Evolutionary conservation across 1,140 invertebrate genomes (phyloP), one percentile per base, ranked within the genome.

Genomic region (Procambarus clarkii): DNA sequence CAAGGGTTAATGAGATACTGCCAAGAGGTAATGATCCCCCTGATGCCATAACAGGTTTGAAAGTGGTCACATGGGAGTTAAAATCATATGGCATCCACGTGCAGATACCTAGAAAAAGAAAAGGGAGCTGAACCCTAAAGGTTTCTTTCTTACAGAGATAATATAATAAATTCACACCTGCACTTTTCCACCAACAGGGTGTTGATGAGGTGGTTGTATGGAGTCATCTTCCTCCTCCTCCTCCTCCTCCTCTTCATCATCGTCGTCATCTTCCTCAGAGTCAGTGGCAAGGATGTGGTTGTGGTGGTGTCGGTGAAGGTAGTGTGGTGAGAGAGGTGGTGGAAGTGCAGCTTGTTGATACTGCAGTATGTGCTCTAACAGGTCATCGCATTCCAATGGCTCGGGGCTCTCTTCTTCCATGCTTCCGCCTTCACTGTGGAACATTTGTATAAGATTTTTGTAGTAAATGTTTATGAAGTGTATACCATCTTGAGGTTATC

Each of bases 331-430:
- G 60, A 85, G 58, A 44, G 77, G 60, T 24, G 89, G 58, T 21
- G 77, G 77, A 5, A 79, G 46, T 13, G 74, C 76, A 50, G 82
- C 82, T 76, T 91, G 89, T n/a, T 83, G 89, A 46, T 91, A 91
- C 48, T 91, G 82, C n/a, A 91, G 76, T 8, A 91, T 18, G 45
- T 91, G 89, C 46, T 91, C 89, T 50, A 91, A 58, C 18, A 91
- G 76, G 45, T 91, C 89, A 69, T 91, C 89, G 44, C 89, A 91
- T 21, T 91, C 89, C 18, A 91, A 60, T 44, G 89, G 82, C 69
- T 91, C 89, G 8, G 89, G 89, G 44, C 89, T 91, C 74, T 91
- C 89, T 69, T 91, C 89, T 54, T 91, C 89, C 89, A 91, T 91
- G 46, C 89, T 91, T 13, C 89, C 89, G 24, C 89, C 89, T 84